Conservation (phyloP, 2,888 invertebrate species). For the Chrysina gloriosa region DNA sequence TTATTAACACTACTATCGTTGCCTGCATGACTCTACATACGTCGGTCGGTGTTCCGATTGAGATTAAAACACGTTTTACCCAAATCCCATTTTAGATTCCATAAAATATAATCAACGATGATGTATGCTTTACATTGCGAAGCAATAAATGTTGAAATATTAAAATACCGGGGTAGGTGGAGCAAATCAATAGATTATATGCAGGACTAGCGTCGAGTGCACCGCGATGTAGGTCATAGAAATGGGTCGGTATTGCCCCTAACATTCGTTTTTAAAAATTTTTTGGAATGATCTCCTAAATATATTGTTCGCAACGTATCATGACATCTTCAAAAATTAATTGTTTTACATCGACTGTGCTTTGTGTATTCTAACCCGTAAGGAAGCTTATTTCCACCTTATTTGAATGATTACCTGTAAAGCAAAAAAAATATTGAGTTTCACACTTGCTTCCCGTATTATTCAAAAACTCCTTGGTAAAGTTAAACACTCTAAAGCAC, state of each 20-base stretch:
- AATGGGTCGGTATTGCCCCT: constrained; percentile 49
- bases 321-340: too few species aligned
- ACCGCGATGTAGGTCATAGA: constrained; percentile 49
- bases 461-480: too few species aligned
- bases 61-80: not conserved
- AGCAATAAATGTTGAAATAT: constrained; percentile 16
- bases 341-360: not conserved
- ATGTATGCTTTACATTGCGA: not conserved
- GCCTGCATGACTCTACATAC: too few species aligned
- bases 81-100: not conserved
- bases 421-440: too few species aligned
- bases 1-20: too few species aligned
- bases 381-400: too few species aligned
- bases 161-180: constrained; percentile 38
- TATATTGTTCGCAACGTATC: not conserved
- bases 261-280: constrained; percentile 36
- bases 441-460: too few species aligned
- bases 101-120: not conserved
- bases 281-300: too few species aligned
- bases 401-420: too few species aligned
- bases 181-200: constrained; percentile 47
- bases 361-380: too few species aligned
- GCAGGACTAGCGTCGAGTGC: constrained; percentile 48
- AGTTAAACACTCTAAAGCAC: too few species aligned
- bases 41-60: not conserved